Evolutionary conservation across 92 coral and sea anemone genomes (phyloP).

Genomic region (Porites lobata): DNA sequence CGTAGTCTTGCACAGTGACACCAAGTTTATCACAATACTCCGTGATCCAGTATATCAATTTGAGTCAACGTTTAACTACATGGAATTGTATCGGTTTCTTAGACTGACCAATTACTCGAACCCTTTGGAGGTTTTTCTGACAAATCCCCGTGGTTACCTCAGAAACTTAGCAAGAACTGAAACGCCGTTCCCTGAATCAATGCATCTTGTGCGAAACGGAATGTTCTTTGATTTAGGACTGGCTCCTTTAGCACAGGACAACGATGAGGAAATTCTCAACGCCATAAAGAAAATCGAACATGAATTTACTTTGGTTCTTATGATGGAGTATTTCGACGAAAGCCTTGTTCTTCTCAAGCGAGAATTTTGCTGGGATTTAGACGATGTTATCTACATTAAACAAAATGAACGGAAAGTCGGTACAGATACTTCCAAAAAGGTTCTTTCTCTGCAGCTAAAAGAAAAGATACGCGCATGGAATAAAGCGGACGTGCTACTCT

Average conservation of each 20-base stretch:
- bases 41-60: conserved; percentile 92
- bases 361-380: conserved; percentile 94
- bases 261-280: conserved; percentile 51
- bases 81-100: conserved; percentile 76
- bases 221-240: conserved; percentile 95
- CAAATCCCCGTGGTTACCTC: conserved; percentile 74
- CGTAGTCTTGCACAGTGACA: conserved; percentile 80
- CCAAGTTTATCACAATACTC: conserved; percentile 89
- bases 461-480: conserved; percentile 85
- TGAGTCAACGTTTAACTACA: conserved; percentile 95
- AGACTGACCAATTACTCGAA: conserved; percentile 62
- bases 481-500: conserved; percentile 87
- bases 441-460: conserved; percentile 42
- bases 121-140: conserved; percentile 81
- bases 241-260: conserved; percentile 70
- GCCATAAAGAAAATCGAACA: conserved; percentile 71
- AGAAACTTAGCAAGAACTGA: conserved; percentile 51
- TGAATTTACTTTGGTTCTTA: conserved; percentile 87
- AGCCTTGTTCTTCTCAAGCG: conserved; percentile 91
- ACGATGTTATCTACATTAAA: conserved; percentile 89
- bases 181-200: conserved; percentile 74
- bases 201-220: conserved; percentile 89
- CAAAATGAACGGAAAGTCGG: conserved; percentile 81
- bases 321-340: conserved; percentile 98
- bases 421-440: conserved; percentile 25